phyloP scores from a whole-genome alignment of 2,797 vertebrate genomes.

The Peromyscus eremicus region DNA sequence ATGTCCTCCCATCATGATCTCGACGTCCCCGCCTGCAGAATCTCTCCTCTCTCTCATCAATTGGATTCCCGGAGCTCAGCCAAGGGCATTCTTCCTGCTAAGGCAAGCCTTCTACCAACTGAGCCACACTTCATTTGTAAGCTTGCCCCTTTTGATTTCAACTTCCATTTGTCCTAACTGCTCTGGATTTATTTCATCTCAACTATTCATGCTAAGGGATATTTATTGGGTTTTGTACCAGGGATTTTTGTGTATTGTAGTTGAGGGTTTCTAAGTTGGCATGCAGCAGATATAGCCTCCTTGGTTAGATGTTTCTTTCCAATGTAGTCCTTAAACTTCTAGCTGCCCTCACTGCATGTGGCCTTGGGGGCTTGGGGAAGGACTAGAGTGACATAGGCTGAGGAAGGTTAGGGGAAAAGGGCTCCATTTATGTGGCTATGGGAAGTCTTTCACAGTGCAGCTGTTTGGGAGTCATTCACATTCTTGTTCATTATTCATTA shows the following conservation, averaged over 20 bases:
- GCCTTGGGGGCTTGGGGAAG: not conserved
- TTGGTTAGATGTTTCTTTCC: not conserved
- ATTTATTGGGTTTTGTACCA: constrained; percentile 35
- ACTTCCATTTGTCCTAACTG: constrained; percentile 3
- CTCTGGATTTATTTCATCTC: constrained; percentile 18
- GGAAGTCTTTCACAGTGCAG: not conserved
- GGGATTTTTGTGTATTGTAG: constrained; percentile 32
- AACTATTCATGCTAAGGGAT: constrained; percentile 1
- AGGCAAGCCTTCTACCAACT: not conserved
- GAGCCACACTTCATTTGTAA: not conserved
- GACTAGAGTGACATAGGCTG: not conserved
- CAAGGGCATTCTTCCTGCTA: not conserved
- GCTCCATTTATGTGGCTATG: not conserved
- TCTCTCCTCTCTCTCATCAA: too few relatives aligned
- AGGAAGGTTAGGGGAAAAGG: not conserved
- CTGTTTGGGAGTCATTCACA: not conserved
- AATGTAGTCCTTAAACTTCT: not conserved
- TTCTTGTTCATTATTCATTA: not conserved
- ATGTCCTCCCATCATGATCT: too few relatives aligned
- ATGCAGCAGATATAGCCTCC: constrained; percentile 29
- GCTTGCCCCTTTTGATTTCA: constrained; percentile 5
- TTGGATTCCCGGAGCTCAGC: not conserved
- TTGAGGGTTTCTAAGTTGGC: not conserved
- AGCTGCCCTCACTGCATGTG: not conserved
- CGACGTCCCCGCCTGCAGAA: too few relatives aligned